Conservation (phyloP, 2,797 vertebrate species). For the Ispidina picta region DNA sequence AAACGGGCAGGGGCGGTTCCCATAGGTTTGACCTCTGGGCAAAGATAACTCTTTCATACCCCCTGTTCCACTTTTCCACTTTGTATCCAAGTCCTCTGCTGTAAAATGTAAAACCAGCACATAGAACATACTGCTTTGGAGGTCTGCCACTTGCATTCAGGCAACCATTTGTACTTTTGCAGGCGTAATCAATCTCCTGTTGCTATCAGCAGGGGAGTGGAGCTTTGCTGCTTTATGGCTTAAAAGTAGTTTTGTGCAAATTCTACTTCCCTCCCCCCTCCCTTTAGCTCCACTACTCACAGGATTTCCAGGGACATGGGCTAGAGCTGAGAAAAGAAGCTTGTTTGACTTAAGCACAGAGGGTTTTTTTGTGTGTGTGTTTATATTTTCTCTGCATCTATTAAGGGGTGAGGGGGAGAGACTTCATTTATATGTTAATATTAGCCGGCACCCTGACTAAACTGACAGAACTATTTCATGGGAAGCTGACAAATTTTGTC, state of each 20-base stretch:
- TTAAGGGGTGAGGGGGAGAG: conserved; percentile 76
- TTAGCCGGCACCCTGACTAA: conserved; percentile 80
- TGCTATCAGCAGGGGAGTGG: conserved; percentile 86
- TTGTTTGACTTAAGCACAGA: conserved; percentile 75
- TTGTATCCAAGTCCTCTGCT: conserved; percentile 46
- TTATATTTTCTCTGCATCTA: conserved; percentile 84
- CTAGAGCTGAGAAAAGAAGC: conserved; percentile 72
- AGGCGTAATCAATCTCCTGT: conserved; percentile 89
- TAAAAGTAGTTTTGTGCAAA: conserved; percentile 80
- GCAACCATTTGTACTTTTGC: conserved; percentile 88
- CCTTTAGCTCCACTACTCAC: conserved; percentile 58
- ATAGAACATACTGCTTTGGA: conserved; percentile 67
- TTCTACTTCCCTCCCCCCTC: conserved; percentile 52
- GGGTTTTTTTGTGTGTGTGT: conserved; percentile 73
- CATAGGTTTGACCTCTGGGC: conserved; percentile 51
- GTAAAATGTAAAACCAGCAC: conserved; percentile 67
- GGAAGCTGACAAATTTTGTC: conserved; percentile 87
- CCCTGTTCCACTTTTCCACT: conserved; percentile 40
- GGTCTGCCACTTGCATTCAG: conserved; percentile 79
- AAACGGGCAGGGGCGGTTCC: background rate
- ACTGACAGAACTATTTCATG: conserved; percentile 87
- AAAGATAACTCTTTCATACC: conserved; percentile 53
- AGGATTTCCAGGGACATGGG: conserved; percentile 71
- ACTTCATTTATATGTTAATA: conserved; percentile 89
- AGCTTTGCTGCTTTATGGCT: conserved; percentile 83